Conservation (phyloP, 2,888 invertebrate species). For the Meiosimyza platycephala region DNA sequence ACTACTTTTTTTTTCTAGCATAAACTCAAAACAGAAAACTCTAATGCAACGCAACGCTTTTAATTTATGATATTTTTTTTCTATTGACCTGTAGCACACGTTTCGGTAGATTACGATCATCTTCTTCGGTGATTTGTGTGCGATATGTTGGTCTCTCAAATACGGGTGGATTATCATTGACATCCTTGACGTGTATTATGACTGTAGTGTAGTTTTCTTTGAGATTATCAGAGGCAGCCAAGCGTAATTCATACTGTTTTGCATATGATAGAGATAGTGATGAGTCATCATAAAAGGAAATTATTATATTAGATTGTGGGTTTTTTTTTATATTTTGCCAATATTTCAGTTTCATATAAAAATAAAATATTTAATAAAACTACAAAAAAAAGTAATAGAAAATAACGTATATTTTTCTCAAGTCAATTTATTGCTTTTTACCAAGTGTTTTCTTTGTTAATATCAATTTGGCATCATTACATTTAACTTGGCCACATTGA, state of each 20-base stretch:
- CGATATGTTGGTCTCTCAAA: constrained; percentile 95
- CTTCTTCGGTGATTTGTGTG: constrained; percentile 95
- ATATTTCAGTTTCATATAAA: too few relatives aligned
- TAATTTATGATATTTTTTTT: neutral
- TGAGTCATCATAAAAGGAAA: too few relatives aligned
- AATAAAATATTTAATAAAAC: too few relatives aligned
- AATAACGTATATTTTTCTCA: too few relatives aligned
- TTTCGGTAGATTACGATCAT: constrained; percentile 93
- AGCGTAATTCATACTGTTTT: constrained; percentile 88
- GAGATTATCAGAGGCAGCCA: constrained; percentile 95
- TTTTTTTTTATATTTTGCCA: neutral
- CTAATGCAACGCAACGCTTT: constrained; percentile 49
- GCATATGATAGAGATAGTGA: too few relatives aligned
- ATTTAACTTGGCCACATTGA: neutral
- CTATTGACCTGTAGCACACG: constrained; percentile 84
- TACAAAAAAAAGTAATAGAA: too few relatives aligned
- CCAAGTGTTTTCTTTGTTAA: too few relatives aligned
- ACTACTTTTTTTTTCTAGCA: constrained; percentile 16
- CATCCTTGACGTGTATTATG: constrained; percentile 96
- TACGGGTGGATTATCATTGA: constrained; percentile 97
- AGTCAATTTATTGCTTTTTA: neutral
- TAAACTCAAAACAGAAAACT: neutral
- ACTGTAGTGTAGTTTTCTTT: constrained; percentile 98
- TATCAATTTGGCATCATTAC: too few relatives aligned
- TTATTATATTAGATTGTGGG: too few relatives aligned